Percentiles rank a stretch among this genome's conserved stretches.
These are phyloP conservation scores for Macroglossus sobrinus DNA, from an alignment of 2,113 vertebrate species.

Conservation along the genomic window DNA sequence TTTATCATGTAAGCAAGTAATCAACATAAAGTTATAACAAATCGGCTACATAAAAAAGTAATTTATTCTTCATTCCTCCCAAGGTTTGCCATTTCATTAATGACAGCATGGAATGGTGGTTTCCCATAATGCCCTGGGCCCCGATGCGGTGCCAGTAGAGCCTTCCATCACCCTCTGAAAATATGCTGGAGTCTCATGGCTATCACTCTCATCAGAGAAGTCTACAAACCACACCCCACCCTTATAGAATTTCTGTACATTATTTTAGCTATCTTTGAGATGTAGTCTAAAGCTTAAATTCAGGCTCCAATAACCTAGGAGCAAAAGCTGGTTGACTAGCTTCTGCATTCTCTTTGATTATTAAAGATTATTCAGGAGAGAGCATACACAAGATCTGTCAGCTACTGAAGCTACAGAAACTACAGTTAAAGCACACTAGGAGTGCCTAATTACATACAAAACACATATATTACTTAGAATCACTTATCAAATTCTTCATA, in stretches of 20 bases:
- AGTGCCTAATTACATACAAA: not conserved
- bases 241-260: not conserved
- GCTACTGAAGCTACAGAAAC: not conserved
- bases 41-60: not conserved
- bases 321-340: not conserved
- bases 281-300: not conserved
- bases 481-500: not conserved
- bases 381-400: not conserved
- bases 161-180: not conserved
- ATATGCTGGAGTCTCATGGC: not conserved
- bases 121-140: not conserved
- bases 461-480: not conserved
- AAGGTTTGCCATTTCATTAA: not conserved
- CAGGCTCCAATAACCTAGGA: not conserved
- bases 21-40: not conserved
- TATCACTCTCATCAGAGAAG: not conserved
- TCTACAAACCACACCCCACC: not conserved
- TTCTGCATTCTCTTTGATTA: not conserved
- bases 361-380: not conserved
- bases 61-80: not conserved
- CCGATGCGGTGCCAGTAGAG: accelerated
- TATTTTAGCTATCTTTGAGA: slow-evolving; percentile 4
- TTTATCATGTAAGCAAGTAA: not conserved
- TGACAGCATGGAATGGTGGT: not conserved
- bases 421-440: not conserved